A percentile compares a stretch with the other conserved stretches of the same genome.
Conservation (phyloP, 2,113 vertebrate genomes). For the Boulengeromyrus knoepffleri region DNA sequence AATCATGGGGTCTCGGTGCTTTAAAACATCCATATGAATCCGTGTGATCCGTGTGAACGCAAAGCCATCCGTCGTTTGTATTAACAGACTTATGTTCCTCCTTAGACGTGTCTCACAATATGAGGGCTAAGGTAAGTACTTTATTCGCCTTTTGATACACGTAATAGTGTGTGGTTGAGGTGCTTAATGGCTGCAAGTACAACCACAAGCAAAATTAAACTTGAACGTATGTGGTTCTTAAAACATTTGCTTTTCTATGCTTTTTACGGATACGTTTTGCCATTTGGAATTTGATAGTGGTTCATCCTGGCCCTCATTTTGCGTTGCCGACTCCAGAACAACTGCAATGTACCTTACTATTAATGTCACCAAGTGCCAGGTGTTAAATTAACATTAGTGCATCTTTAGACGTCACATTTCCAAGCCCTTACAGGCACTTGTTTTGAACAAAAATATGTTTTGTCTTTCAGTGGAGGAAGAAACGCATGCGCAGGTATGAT, state of each 20-base stretch:
- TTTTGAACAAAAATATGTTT: background rate
- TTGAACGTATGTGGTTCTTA: background rate
- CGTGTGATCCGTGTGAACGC: background rate
- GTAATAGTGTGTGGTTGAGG: background rate
- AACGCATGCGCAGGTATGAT: conserved; percentile 17
- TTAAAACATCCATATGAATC: conserved; percentile 13
- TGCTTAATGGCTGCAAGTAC: background rate
- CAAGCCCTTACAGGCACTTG: background rate
- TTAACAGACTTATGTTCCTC: background rate
- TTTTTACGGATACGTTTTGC: background rate
- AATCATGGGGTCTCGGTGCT: too few species aligned
- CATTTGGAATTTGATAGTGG: background rate
- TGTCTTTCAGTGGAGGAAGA: conserved; percentile 15
- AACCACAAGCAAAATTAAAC: background rate
- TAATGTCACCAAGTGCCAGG: background rate
- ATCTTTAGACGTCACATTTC: background rate
- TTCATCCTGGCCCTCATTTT: background rate
- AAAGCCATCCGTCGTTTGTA: background rate
- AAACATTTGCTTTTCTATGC: background rate
- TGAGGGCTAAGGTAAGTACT: conserved; percentile 14
- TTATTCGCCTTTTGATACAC: background rate
- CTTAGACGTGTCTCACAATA: background rate
- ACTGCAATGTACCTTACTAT: background rate
- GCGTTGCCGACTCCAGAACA: background rate
- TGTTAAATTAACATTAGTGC: background rate